Percentiles rank a stretch among this genome's conserved stretches.
Conservation (phyloP, 2,797 vertebrate species). For the Pseudomugil tenellus region DNA sequence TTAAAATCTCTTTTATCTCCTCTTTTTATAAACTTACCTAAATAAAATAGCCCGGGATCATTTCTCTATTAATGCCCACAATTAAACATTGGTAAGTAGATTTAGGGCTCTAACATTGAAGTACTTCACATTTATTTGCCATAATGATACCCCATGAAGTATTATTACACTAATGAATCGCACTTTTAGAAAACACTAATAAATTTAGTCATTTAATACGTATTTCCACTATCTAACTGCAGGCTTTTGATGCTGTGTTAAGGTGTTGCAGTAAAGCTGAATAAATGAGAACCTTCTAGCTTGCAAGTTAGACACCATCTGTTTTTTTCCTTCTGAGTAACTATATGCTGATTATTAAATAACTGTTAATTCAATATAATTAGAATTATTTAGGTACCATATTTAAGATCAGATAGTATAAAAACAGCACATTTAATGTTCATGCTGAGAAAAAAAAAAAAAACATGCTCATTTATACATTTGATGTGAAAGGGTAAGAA, state of each 20-base stretch:
- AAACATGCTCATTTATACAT: neutral
- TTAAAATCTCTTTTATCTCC: neutral
- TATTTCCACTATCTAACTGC: constrained; percentile 3
- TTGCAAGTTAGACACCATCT: neutral
- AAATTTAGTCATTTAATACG: neutral
- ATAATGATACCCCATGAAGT: constrained; percentile 41
- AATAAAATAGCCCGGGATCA: constrained; percentile 50
- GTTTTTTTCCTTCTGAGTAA: neutral
- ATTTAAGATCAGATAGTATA: neutral
- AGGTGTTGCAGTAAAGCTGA: too few species aligned
- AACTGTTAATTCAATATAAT: neutral
- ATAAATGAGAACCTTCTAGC: neutral
- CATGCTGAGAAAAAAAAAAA: neutral
- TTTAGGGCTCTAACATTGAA: constrained; percentile 32
- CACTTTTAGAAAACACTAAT: constrained; percentile 5
- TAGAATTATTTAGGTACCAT: neutral
- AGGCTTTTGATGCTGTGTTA: neutral
- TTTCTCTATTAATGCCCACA: constrained; percentile 54
- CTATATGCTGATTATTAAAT: neutral
- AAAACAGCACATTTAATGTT: neutral
- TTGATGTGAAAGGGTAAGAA: neutral
- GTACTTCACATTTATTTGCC: constrained; percentile 19
- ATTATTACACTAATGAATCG: constrained; percentile 31
- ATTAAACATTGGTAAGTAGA: neutral
- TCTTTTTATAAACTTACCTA: neutral